phyloP scores from a whole-genome alignment of 1,140 invertebrate genomes.

The Drosophila nigromelanica region DNA sequence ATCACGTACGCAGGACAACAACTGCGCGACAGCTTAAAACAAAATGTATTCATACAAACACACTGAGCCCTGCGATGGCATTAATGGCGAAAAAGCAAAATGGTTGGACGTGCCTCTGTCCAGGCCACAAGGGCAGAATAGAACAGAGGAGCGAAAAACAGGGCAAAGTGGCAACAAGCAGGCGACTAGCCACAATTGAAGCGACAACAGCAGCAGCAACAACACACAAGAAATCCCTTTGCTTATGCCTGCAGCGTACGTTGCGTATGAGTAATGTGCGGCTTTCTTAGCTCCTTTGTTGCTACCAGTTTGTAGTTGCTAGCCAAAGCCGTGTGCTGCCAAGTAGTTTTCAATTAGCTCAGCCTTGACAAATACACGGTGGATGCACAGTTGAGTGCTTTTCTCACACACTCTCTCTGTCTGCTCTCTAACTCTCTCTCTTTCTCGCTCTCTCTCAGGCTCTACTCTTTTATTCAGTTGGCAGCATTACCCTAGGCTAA shows the following conservation, averaged over 20 bases:
- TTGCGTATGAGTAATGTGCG: constrained; percentile 77
- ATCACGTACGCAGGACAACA: constrained; percentile 43
- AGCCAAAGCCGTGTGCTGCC: constrained; percentile 24
- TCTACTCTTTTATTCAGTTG: constrained; percentile 20
- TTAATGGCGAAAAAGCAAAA: constrained; percentile 72
- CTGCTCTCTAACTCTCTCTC: neutral
- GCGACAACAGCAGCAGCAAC: constrained; percentile 15
- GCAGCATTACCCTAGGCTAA: constrained; percentile 12
- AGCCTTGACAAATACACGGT: constrained; percentile 37
- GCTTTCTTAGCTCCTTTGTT: constrained; percentile 55
- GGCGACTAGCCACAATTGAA: constrained; percentile 38
- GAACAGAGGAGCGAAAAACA: constrained; percentile 2
- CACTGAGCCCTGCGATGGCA: constrained; percentile 61
- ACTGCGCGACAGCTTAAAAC: constrained; percentile 50
- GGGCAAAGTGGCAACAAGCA: constrained; percentile 21
- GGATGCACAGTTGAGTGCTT: constrained; percentile 46
- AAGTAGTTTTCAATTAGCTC: constrained; percentile 80
- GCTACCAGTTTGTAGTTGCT: constrained; percentile 37
- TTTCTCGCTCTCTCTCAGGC: neutral
- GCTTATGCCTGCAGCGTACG: constrained; percentile 41
- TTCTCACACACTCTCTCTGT: neutral
- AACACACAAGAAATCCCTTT: constrained; percentile 31
- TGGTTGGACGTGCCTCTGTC: constrained; percentile 65
- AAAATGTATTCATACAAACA: constrained; percentile 57
- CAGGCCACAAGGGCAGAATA: constrained; percentile 23